Conservation (phyloP, 2,113 vertebrate genomes). For the Acrocephalus kingi region DNA sequence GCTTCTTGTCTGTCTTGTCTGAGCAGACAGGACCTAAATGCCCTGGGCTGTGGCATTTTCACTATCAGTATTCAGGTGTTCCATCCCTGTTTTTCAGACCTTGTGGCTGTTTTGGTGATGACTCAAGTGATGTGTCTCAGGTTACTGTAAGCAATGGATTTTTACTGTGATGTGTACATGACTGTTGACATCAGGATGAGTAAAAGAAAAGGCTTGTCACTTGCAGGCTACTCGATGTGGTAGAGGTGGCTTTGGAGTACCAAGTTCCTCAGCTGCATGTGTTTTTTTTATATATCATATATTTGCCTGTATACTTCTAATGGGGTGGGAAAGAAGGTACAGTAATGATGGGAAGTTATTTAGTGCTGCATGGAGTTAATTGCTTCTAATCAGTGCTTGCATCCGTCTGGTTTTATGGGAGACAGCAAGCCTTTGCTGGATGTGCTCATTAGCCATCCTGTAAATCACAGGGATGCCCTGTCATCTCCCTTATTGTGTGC, state of each 20-base stretch:
- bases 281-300: slow-evolving; percentile 55
- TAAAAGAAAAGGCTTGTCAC: not conserved
- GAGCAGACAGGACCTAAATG: not conserved
- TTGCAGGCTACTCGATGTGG: fast-evolving
- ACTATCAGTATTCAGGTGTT: not conserved
- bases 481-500: slow-evolving; percentile 75
- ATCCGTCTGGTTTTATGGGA: slow-evolving; percentile 90
- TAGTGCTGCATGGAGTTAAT: slow-evolving; percentile 90
- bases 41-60: not conserved
- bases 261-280: not conserved
- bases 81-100: not conserved
- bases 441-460: slow-evolving; percentile 86
- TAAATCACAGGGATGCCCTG: slow-evolving; percentile 78
- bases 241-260: not conserved
- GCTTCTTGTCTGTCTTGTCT: not conserved
- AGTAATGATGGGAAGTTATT: slow-evolving; percentile 90
- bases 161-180: not conserved
- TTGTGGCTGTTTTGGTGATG: not conserved
- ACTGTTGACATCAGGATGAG: not conserved
- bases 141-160: not conserved
- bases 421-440: slow-evolving; percentile 90
- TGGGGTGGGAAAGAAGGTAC: slow-evolving; percentile 83
- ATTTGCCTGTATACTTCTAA: slow-evolving; percentile 76
- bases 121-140: not conserved
- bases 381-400: slow-evolving; percentile 91